Evolutionary conservation across 2,113 vertebrate genomes (phyloP).

Genomic region (Gobiocypris rarus): DNA sequence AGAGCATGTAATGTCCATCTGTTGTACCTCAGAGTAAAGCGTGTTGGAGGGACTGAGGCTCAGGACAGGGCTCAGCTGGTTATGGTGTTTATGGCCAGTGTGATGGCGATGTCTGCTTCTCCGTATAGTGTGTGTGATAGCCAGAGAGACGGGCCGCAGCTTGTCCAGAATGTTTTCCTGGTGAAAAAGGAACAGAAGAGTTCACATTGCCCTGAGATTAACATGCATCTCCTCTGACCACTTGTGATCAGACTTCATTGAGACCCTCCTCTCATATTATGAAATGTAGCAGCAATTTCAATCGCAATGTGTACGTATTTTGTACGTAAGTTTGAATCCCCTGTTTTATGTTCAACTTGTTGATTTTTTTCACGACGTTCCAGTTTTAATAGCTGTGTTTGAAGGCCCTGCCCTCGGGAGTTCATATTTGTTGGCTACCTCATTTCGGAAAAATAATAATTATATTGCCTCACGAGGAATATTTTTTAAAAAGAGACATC

Average conservation of each 20-base stretch:
- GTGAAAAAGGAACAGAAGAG: background rate
- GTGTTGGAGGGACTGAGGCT: conserved; percentile 79
- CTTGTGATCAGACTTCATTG: background rate
- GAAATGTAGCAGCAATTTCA: too few relatives aligned
- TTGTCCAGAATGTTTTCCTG: conserved; percentile 90
- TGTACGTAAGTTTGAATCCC: background rate
- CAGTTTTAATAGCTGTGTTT: too few relatives aligned
- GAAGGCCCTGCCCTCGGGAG: too few relatives aligned
- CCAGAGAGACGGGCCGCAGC: conserved; percentile 85
- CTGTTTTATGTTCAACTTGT: background rate
- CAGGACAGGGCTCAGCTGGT: conserved; percentile 80
- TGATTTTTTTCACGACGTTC: background rate
- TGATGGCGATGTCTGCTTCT: conserved; percentile 68
- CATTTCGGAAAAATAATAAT: too few relatives aligned
- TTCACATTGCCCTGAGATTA: background rate
- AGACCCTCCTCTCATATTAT: background rate
- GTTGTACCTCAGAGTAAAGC: conserved; percentile 80
- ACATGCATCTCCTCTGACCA: background rate
- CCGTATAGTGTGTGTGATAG: conserved; percentile 83
- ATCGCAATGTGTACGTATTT: too few relatives aligned
- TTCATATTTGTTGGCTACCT: too few relatives aligned
- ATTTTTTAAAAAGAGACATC: too few relatives aligned
- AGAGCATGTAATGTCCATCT: background rate
- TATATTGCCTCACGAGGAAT: too few relatives aligned
- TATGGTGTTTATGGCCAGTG: conserved; percentile 69